phyloP scores from a whole-genome alignment of 2,797 vertebrate species.

The Chromis chromis region DNA sequence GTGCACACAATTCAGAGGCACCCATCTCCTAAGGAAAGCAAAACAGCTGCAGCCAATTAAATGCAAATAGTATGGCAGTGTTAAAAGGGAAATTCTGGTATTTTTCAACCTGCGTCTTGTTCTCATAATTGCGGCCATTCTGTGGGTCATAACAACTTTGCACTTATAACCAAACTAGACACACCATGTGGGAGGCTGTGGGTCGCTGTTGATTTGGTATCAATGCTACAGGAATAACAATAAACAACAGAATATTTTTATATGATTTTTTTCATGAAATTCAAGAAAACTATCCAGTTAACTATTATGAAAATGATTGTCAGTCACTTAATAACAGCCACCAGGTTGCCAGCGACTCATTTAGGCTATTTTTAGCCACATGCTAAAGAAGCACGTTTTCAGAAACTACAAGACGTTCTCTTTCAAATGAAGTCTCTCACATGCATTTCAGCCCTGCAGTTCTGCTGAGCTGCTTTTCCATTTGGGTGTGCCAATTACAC shows the following conservation, averaged over 20 bases:
- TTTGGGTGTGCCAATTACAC: too few relatives aligned
- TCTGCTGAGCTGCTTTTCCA: too few relatives aligned
- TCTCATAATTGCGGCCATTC: slow-evolving; percentile 15
- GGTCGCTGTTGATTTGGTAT: not conserved
- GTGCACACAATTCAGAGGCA: slow-evolving; percentile 25
- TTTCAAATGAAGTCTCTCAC: too few relatives aligned
- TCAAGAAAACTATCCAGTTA: too few relatives aligned
- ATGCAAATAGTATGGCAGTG: slow-evolving; percentile 44
- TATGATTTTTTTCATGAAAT: too few relatives aligned
- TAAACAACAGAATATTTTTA: not conserved
- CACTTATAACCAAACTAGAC: not conserved
- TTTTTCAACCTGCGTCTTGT: slow-evolving; percentile 36
- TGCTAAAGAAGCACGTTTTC: too few relatives aligned
- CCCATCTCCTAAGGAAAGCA: slow-evolving; percentile 6
- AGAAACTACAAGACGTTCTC: too few relatives aligned
- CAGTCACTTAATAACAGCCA: not conserved
- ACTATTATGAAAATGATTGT: too few relatives aligned
- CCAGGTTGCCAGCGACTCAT: too few relatives aligned
- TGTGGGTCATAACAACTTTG: not conserved
- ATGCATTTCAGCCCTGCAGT: too few relatives aligned
- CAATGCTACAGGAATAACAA: not conserved
- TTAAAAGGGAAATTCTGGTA: slow-evolving; percentile 10
- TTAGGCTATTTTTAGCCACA: too few relatives aligned
- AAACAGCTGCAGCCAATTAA: slow-evolving; percentile 67
- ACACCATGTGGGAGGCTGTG: not conserved